phyloP scores from a whole-genome alignment of 2,113 vertebrate species.

The Recurvirostra avosetta region DNA sequence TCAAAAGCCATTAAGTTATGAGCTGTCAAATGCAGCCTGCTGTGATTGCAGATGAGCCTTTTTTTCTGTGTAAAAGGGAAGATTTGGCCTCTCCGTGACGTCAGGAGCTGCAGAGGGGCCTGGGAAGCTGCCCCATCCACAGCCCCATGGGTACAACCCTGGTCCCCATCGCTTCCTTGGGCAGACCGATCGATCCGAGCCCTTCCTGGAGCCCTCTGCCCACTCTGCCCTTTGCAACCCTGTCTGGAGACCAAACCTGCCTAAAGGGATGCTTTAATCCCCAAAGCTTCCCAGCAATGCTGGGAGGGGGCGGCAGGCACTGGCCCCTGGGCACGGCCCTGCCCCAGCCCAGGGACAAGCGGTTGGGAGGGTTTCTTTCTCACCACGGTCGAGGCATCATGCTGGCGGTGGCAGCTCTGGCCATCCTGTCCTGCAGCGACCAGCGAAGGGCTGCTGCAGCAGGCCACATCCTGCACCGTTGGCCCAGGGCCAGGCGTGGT shows the following conservation, averaged over 20 bases:
- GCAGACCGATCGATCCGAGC: not conserved
- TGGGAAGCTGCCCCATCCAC: not conserved
- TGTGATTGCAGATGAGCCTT: not conserved
- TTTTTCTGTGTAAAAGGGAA: not conserved
- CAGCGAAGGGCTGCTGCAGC: not conserved
- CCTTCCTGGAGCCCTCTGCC: not conserved
- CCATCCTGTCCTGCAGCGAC: rapidly evolving
- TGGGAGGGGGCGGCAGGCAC: not conserved
- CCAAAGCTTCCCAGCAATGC: not conserved
- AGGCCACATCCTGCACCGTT: not conserved
- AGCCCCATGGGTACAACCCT: not conserved
- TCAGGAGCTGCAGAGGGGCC: not conserved
- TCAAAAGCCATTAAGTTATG: not conserved
- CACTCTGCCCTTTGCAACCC: not conserved
- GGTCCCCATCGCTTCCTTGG: not conserved
- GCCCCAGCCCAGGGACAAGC: no score
- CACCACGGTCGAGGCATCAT: rapidly evolving
- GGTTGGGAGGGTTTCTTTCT: not conserved
- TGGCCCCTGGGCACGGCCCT: not conserved
- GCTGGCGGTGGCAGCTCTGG: not conserved
- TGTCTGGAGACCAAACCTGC: not conserved
- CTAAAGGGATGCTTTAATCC: not conserved
- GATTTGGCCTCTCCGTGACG: rapidly evolving
- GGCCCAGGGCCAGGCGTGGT: rapidly evolving
- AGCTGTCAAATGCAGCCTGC: not conserved